These are phyloP conservation scores for Thera obeliscata DNA, from an alignment of 2,888 invertebrate species.

Conservation along the genomic window DNA sequence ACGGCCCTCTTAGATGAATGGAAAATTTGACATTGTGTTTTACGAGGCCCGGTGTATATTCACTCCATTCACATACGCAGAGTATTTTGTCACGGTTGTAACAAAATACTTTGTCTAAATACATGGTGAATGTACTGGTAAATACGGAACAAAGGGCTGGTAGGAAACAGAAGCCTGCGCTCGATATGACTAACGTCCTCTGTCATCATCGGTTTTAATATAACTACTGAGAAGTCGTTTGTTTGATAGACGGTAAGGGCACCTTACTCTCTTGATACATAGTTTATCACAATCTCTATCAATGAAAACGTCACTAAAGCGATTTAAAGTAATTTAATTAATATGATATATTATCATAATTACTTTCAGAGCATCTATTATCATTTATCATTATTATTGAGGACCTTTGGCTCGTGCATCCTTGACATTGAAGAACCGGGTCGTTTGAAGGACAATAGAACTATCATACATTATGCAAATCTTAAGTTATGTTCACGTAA, in stretches of 20 bases:
- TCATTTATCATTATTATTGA: constrained; percentile 23
- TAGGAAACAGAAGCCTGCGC: constrained; percentile 46
- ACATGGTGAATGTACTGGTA: constrained; percentile 24
- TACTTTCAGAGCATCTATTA: constrained; percentile 7
- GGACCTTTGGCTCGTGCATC: constrained; percentile 33
- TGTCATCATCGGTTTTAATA: constrained; percentile 47
- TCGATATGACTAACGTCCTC: constrained; percentile 55
- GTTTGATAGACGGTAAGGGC: constrained; percentile 35
- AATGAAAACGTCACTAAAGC: constrained; percentile 24
- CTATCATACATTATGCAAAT: constrained; percentile 3
- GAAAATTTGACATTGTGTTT: constrained; percentile 61
- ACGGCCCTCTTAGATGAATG: constrained; percentile 55
- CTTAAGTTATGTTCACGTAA: background rate
- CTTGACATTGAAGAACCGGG: constrained; percentile 41
- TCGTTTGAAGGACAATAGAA: constrained; percentile 37
- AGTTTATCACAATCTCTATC: constrained; percentile 30
- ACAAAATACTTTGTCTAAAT: constrained; percentile 27
- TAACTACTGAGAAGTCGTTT: constrained; percentile 50
- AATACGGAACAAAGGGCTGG: constrained; percentile 46
- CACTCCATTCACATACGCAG: constrained; percentile 21
- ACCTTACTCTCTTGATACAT: constrained; percentile 41
- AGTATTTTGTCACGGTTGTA: constrained; percentile 35
- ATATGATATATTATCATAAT: constrained; percentile 6
- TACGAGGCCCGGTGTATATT: constrained; percentile 30
- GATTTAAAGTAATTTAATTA: constrained; percentile 18